These are phyloP conservation scores for Sussaba pulchella DNA, from an alignment of 2,888 invertebrate species.

Conservation along the genomic window DNA sequence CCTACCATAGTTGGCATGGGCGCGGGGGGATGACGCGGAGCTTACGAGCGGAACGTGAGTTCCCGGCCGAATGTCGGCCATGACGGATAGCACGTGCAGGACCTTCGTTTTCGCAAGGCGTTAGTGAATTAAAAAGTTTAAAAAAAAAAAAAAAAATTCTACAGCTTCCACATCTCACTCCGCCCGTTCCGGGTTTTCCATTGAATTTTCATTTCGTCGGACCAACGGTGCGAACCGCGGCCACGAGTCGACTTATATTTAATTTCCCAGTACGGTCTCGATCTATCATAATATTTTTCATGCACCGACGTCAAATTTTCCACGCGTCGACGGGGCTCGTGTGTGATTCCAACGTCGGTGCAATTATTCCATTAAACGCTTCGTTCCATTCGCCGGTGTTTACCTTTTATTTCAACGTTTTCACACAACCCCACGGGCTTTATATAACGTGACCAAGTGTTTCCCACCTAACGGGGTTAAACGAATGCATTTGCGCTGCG, in stretches of 20 bases:
- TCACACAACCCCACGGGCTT: too few relatives aligned
- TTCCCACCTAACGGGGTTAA: background rate
- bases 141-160: too few relatives aligned
- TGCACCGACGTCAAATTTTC: slow-evolving; percentile 57
- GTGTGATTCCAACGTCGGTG: slow-evolving; percentile 55
- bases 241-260: slow-evolving; percentile 60
- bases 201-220: slow-evolving; percentile 45
- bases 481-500: background rate
- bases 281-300: slow-evolving; percentile 70
- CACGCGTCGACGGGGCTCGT: slow-evolving; percentile 47
- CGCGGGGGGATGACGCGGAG: background rate
- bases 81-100: slow-evolving; percentile 57
- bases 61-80: slow-evolving; percentile 52
- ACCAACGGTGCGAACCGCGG: slow-evolving; percentile 6
- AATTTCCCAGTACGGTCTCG: slow-evolving; percentile 49
- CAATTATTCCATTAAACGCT: slow-evolving; percentile 67
- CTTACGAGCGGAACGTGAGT: slow-evolving; percentile 8
- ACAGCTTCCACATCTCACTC: too few relatives aligned
- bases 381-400: slow-evolving; percentile 8
- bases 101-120: slow-evolving; percentile 42
- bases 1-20: background rate
- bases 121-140: slow-evolving; percentile 57
- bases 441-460: background rate
- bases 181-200: slow-evolving; percentile 21
- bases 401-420: slow-evolving; percentile 36